Conservation (phyloP, 2,888 invertebrate species). For the Endotricha flammealis region DNA sequence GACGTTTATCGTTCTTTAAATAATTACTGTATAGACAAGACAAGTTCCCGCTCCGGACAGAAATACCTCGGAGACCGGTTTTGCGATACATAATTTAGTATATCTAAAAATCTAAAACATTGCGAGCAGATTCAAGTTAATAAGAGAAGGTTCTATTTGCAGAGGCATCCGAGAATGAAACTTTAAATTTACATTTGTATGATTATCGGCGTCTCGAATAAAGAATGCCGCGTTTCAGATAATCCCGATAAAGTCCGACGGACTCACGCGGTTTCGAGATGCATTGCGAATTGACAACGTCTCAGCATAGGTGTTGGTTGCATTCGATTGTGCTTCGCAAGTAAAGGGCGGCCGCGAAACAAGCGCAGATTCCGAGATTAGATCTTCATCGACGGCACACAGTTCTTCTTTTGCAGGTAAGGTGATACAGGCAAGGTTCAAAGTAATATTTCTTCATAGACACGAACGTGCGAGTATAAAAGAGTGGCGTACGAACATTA, state of each 20-base stretch:
- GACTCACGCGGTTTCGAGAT: constrained; percentile 44
- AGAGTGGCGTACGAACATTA: not conserved
- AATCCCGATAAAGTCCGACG: constrained; percentile 50
- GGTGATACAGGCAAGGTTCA: constrained; percentile 14
- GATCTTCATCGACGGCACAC: constrained; percentile 49
- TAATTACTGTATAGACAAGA: constrained; percentile 1
- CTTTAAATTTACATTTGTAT: constrained; percentile 12
- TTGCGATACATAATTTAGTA: not conserved
- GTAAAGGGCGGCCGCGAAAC: constrained; percentile 39
- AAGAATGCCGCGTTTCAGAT: constrained; percentile 59
- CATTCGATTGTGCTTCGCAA: constrained; percentile 14
- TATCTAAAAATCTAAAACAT: too few species aligned
- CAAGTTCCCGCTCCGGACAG: not conserved
- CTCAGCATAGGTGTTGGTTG: constrained; percentile 32
- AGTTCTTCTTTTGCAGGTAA: constrained; percentile 41
- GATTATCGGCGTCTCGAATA: constrained; percentile 30
- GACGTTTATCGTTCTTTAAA: constrained; percentile 4
- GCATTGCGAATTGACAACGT: constrained; percentile 61
- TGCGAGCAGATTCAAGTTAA: too few species aligned
- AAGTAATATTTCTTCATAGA: constrained; percentile 13
- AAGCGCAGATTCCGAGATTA: constrained; percentile 64
- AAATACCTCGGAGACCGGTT: constrained; percentile 4
- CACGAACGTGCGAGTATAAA: constrained; percentile 6
- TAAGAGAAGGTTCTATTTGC: too few species aligned
- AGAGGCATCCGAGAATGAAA: too few species aligned